These are phyloP conservation scores for Characodon lateralis DNA, from an alignment of 2,797 vertebrate genomes.

Conservation along the genomic window DNA sequence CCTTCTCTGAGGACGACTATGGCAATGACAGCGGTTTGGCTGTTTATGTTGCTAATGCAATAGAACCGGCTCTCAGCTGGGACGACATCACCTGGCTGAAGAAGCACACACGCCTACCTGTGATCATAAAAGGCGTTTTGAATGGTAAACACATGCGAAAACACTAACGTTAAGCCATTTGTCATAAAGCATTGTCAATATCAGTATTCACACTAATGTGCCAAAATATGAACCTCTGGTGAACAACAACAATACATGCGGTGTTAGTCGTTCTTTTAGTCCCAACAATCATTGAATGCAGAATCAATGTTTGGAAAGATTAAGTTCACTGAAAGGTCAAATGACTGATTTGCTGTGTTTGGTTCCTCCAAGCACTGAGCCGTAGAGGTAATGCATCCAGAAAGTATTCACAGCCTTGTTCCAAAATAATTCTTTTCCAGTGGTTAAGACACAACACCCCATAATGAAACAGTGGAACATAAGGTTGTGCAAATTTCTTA, in stretches of 20 bases:
- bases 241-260: not conserved
- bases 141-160: constrained; percentile 70
- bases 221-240: not conserved
- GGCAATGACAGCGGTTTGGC: constrained; percentile 88
- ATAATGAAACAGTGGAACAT: no score
- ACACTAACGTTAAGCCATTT: not conserved
- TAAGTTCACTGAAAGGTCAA: not conserved
- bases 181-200: not conserved
- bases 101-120: constrained; percentile 82
- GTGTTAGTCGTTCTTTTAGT: not conserved
- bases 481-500: no score
- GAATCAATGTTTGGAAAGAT: not conserved
- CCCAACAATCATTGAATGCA: not conserved
- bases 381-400: not conserved
- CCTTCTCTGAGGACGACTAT: constrained; percentile 87
- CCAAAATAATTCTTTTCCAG: not conserved
- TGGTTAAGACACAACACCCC: not conserved
- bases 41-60: constrained; percentile 84
- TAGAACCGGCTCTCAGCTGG: constrained; percentile 88
- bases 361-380: not conserved
- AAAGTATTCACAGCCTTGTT: not conserved
- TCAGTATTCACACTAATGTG: not conserved
- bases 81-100: constrained; percentile 89
- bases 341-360: not conserved
- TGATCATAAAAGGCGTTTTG: constrained; percentile 86